Conservation (phyloP, 2,888 invertebrate species). For the Myopa tessellatipennis region DNA sequence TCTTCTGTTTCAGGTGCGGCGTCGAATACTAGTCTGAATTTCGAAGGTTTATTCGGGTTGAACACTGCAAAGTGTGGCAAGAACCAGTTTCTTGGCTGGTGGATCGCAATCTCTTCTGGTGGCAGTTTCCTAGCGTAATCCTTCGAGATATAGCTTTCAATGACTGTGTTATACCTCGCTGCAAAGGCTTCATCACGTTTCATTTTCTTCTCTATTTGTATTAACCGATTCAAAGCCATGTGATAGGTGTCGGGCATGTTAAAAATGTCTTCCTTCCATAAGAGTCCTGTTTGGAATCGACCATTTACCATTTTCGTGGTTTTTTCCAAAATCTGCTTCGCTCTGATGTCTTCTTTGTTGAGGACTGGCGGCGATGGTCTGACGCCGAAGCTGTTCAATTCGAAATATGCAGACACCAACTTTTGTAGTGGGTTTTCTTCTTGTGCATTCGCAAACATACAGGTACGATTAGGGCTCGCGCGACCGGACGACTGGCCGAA, state of each 20-base stretch:
- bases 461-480: too few relatives aligned
- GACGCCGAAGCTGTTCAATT: slow-evolving; percentile 11
- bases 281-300: slow-evolving; percentile 36
- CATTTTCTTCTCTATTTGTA: slow-evolving; percentile 37
- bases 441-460: too few relatives aligned
- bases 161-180: slow-evolving; percentile 35
- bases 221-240: slow-evolving; percentile 41
- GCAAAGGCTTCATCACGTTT: slow-evolving; percentile 36
- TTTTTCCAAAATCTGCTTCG: neutral
- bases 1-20: neutral
- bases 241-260: slow-evolving; percentile 38
- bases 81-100: too few relatives aligned
- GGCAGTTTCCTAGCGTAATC: neutral
- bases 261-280: slow-evolving; percentile 41
- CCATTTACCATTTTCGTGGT: neutral
- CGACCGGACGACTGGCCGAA: too few relatives aligned
- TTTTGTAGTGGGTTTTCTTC: neutral
- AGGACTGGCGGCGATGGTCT: slow-evolving; percentile 15
- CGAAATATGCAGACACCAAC: neutral
- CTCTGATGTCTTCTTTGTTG: neutral
- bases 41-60: neutral
- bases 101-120: too few relatives aligned
- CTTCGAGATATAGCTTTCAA: slow-evolving; percentile 28
- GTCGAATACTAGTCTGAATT: neutral
- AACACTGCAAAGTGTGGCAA: slow-evolving; percentile 46